Base-by-base conservation (phyloP, 2,797 vertebrate genomes). In the Crypturellus tataupa region DNA sequence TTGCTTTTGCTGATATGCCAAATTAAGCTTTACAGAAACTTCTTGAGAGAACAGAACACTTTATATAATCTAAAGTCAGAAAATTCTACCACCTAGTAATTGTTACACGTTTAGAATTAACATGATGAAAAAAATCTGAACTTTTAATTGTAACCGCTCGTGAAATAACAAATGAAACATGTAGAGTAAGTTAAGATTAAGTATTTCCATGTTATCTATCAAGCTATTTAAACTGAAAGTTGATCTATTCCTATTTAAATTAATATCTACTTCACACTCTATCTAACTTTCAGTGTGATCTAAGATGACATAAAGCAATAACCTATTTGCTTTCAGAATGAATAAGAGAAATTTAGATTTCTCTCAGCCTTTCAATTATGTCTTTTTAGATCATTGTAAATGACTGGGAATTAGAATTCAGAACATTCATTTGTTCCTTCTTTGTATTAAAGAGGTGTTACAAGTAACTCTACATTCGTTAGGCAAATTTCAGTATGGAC, bases 271-370 rank as follows among this genome's bases (percentile, higher is more conserved):
- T 69, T 78, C 64, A 83, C 18, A 59, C 42, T 89, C 64, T 40
- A 86, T 49, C 72, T 67, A 46, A 90, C 35, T 73, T 31, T 40
- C 89, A 49, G 87, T 0, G 1, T 24, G 64, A 93, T 77, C 49
- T 73, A 90, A 80, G 55, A 46, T 56, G 72, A 89, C 1, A 0
- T 1, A 8, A 37, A 91, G 58, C 69, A 90, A 87, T 72, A 75
- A 46, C 29, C 59, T 60, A 81, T 33, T 73, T 94, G 40, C 21
- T 93, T 86, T 88, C 70, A 95, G 71, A 86, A 93, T 86, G 91
- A 88, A 44, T 75, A 86, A 83, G 13, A 71, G 85, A 83, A 84
- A 90, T 88, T 53, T 65, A 69, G 29, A 89, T 87, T 79, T 53
- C 60, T 87, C 56, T 82, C 31, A 65, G 51, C 40, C 70, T 88